A percentile compares a stretch with the other conserved stretches of the same genome.
These are phyloP conservation scores for Saccostrea echinata DNA, from an alignment of 1,140 invertebrate genomes.

Conservation along the genomic window DNA sequence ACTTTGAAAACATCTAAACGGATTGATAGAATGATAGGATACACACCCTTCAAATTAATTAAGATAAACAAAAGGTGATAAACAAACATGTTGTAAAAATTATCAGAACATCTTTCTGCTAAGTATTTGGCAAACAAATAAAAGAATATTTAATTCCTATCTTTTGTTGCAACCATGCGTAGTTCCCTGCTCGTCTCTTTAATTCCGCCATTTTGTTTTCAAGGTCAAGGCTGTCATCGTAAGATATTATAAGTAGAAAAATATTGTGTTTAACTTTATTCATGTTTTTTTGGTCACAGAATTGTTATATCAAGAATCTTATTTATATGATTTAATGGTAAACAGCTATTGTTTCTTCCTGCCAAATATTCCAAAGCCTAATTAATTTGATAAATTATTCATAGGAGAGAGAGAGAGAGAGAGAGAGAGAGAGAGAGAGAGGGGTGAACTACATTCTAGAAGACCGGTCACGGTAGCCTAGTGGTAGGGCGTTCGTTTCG, in stretches of 20 bases:
- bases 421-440: background rate
- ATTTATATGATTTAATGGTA: too few species aligned
- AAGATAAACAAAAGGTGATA: background rate
- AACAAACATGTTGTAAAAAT: conserved; percentile 1
- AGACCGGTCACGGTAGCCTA: too few species aligned
- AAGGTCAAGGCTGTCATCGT: conserved; percentile 3
- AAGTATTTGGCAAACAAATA: background rate
- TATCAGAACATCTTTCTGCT: background rate
- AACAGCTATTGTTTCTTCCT: too few species aligned
- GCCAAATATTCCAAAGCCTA: background rate
- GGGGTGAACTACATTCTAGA: background rate
- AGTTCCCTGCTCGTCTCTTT: background rate
- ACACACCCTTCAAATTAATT: background rate
- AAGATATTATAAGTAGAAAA: background rate
- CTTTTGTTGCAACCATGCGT: background rate
- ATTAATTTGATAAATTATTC: too few species aligned
- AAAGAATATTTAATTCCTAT: conserved; percentile 1
- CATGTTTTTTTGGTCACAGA: background rate
- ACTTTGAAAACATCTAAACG: background rate
- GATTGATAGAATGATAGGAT: background rate
- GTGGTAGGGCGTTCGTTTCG: too few species aligned
- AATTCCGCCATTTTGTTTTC: conserved; percentile 13
- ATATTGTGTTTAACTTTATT: background rate
- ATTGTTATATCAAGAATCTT: background rate
- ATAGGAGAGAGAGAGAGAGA: background rate